A percentile compares a stretch with the other conserved stretches of the same genome.
Evolutionary conservation across 2,113 vertebrate genomes (phyloP).

Genomic region (Dicaeum eximium): DNA sequence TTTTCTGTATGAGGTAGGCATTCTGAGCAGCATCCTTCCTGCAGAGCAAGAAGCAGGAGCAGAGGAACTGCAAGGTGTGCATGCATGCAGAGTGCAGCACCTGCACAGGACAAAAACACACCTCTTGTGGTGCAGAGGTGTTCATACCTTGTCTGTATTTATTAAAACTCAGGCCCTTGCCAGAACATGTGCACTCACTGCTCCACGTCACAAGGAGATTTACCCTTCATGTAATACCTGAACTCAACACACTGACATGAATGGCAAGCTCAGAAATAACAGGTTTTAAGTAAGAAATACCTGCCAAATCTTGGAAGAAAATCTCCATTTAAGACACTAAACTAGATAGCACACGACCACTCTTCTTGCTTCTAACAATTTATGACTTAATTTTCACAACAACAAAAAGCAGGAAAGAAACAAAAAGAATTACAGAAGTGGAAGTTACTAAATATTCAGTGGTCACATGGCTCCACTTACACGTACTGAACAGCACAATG

Average conservation of each 20-base stretch:
- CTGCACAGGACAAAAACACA: not conserved
- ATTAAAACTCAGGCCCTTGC: not conserved
- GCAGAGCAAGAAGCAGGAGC: not conserved
- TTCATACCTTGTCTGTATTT: not conserved
- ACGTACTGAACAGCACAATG: not conserved
- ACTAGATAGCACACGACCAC: accelerated
- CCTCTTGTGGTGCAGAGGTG: not conserved
- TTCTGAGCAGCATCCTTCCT: not conserved
- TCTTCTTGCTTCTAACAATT: not conserved
- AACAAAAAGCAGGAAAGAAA: not conserved
- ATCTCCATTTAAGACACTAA: not conserved
- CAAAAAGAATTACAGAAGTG: not conserved
- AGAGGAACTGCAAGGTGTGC: not conserved
- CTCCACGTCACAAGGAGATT: not conserved
- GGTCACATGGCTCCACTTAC: not conserved
- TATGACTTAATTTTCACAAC: not conserved
- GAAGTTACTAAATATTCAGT: not conserved
- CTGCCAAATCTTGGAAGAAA: not conserved
- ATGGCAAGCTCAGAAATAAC: not conserved
- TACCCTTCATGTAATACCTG: not conserved
- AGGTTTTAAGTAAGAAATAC: not conserved
- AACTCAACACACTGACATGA: not conserved
- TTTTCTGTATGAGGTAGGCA: not conserved
- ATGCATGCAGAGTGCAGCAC: not conserved
- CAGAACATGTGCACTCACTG: not conserved